Conservation (phyloP, 2,113 vertebrate species). For the Neolamprologus longior region DNA sequence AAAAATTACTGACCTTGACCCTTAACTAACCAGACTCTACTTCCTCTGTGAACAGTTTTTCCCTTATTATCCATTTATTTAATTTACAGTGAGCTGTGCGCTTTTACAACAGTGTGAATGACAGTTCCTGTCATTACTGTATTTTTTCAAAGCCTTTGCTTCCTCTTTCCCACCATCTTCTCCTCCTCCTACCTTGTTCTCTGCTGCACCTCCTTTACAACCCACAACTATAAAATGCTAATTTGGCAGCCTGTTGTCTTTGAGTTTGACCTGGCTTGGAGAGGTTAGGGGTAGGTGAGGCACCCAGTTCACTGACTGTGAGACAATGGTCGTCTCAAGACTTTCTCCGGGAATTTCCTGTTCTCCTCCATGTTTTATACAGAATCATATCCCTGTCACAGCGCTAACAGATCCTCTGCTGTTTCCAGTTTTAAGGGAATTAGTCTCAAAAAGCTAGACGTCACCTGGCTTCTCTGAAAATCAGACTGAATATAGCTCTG, state of each 20-base stretch:
- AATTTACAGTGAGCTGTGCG: not conserved
- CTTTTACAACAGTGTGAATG: constrained; percentile 35
- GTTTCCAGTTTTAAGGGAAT: not conserved
- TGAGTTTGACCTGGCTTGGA: not conserved
- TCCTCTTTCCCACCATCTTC: constrained; percentile 29
- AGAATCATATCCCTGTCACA: not conserved
- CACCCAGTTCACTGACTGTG: not conserved
- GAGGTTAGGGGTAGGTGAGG: constrained; percentile 15
- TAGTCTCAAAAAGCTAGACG: constrained; percentile 3
- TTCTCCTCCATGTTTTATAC: not conserved
- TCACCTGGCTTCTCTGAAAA: constrained; percentile 16
- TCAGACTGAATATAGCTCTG: constrained; percentile 25
- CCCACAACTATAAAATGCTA: constrained; percentile 60
- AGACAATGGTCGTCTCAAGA: constrained; percentile 23
- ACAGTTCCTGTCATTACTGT: constrained; percentile 30
- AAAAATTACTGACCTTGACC: not conserved
- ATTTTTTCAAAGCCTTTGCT: constrained; percentile 12
- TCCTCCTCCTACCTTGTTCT: constrained; percentile 11
- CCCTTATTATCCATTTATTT: not conserved
- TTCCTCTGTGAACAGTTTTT: not conserved
- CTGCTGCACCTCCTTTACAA: constrained; percentile 19
- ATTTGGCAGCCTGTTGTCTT: constrained; percentile 25
- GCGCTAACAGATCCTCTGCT: constrained; percentile 10
- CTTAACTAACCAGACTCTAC: not conserved
- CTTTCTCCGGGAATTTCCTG: constrained; percentile 2